Percentiles rank a stretch among this genome's conserved stretches.
These are phyloP conservation scores for Neria commutata DNA, from an alignment of 2,888 invertebrate species.

Conservation along the genomic window DNA sequence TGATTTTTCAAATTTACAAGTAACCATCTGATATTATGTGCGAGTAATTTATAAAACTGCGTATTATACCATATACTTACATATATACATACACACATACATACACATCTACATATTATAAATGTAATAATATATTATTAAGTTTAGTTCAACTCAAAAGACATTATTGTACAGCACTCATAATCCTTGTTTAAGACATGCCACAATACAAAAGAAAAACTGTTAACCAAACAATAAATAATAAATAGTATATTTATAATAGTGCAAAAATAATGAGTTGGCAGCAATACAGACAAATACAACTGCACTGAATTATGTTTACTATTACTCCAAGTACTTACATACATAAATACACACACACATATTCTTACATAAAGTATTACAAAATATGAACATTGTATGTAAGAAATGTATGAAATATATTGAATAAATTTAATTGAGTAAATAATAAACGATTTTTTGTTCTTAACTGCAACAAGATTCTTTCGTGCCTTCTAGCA, in stretches of 20 bases:
- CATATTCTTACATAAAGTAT: not conserved
- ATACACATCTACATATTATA: not conserved
- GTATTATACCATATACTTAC: too few species aligned
- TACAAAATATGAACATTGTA: conserved; percentile 9
- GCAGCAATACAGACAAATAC: conserved; percentile 25
- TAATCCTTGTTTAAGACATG: not conserved
- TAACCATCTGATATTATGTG: too few species aligned
- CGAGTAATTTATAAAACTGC: too few species aligned
- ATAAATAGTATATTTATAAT: too few species aligned
- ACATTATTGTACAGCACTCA: conserved; percentile 22
- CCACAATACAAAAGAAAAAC: not conserved
- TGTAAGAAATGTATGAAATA: conserved; percentile 5
- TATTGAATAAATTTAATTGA: conserved; percentile 5
- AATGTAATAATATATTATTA: not conserved
- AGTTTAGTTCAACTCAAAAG: conserved; percentile 12
- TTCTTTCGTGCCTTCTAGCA: too few species aligned
- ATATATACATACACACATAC: not conserved
- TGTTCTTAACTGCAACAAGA: too few species aligned
- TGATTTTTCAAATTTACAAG: too few species aligned
- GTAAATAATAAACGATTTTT: not conserved
- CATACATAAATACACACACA: not conserved
- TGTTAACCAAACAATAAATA: too few species aligned
- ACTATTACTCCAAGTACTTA: conserved; percentile 16
- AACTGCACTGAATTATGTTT: conserved; percentile 28
- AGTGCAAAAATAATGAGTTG: not conserved